Conservation (phyloP, 2,113 vertebrate species). For the Clarias magur region DNA sequence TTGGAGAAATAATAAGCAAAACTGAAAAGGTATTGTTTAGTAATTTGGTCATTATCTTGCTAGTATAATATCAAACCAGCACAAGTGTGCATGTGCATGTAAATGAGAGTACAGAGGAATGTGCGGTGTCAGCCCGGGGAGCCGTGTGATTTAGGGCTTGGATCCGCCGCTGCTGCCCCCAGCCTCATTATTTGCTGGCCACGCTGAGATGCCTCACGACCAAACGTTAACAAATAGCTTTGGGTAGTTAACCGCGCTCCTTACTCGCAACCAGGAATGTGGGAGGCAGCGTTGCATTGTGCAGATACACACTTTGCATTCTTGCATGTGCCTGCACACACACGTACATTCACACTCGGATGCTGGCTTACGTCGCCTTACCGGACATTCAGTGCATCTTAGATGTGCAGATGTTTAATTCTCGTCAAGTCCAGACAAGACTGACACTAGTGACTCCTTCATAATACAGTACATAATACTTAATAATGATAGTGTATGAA, state of each 20-base stretch:
- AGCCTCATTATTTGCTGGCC: slow-evolving; percentile 66
- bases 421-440: not conserved
- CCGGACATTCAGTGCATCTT: not conserved
- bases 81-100: not conserved
- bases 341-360: slow-evolving; percentile 28
- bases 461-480: not conserved
- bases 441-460: not conserved
- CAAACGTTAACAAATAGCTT: slow-evolving; percentile 74
- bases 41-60: not conserved
- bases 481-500: not conserved
- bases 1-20: not conserved
- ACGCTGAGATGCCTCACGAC: slow-evolving; percentile 66
- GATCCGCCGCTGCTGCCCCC: slow-evolving; percentile 57
- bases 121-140: slow-evolving; percentile 61
- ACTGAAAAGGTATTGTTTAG: not conserved
- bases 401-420: no score
- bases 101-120: slow-evolving; percentile 59
- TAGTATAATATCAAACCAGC: not conserved
- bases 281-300: slow-evolving; percentile 66
- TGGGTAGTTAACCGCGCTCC: slow-evolving; percentile 68
- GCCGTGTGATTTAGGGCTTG: slow-evolving; percentile 65
- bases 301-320: slow-evolving; percentile 55
- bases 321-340: slow-evolving; percentile 41
- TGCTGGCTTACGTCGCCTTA: not conserved
- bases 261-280: slow-evolving; percentile 68